These are phyloP conservation scores for Arion vulgaris DNA, from an alignment of 1,140 invertebrate genomes.

Conservation along the genomic window DNA sequence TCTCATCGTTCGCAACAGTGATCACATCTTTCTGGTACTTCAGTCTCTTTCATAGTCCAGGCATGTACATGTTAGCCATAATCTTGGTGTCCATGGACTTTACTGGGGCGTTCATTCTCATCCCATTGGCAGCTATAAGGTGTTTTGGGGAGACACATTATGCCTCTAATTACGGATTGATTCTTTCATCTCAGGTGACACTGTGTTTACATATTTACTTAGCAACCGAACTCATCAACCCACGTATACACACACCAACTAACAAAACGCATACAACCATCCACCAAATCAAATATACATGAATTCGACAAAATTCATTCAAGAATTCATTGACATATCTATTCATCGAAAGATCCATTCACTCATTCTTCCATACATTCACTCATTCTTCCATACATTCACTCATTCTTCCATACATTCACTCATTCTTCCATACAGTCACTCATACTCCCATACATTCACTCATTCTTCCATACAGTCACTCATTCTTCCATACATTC, in stretches of 20 bases:
- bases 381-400: no score
- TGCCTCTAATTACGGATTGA: conserved; percentile 44
- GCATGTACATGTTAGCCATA: conserved; percentile 37
- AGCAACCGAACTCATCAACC: neutral
- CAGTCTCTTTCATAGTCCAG: conserved; percentile 31
- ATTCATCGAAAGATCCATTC: no score
- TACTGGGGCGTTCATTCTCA: conserved; percentile 45
- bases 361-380: no score
- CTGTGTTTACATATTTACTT: neutral
- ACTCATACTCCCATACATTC: no score
- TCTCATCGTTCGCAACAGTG: conserved; percentile 18
- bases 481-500: no score
- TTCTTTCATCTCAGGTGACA: conserved; percentile 42
- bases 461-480: no score
- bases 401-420: no score
- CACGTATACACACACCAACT: neutral
- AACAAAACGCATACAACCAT: no score
- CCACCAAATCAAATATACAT: no score
- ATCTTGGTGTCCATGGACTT: conserved; percentile 33
- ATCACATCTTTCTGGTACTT: conserved; percentile 36
- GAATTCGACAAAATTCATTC: no score
- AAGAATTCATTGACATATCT: no score
- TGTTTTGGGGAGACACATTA: conserved; percentile 41
- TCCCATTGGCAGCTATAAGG: conserved; percentile 41
- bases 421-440: no score